Evolutionary conservation across 2,113 vertebrate species (phyloP).

Genomic region (Neolamprologus caudopunctatus): DNA sequence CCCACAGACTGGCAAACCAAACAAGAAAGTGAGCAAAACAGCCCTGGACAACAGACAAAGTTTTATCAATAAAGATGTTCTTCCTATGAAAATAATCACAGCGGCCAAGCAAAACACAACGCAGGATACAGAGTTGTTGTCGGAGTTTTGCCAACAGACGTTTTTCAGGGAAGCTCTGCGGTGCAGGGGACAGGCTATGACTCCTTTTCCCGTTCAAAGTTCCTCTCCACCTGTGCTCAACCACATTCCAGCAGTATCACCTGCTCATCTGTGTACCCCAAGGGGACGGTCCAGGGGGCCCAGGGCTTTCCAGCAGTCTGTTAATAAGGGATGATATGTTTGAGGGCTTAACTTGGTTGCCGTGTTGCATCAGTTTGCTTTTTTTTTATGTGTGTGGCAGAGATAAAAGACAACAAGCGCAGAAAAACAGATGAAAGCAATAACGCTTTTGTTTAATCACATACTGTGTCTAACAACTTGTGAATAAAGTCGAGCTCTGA

Average conservation of each 20-base stretch:
- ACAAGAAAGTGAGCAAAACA: constrained; percentile 56
- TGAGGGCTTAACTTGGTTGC: constrained; percentile 31
- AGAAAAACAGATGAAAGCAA: constrained; percentile 59
- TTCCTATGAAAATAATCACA: constrained; percentile 56
- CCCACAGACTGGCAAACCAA: constrained; percentile 49
- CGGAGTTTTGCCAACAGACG: constrained; percentile 42
- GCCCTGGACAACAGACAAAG: constrained; percentile 38
- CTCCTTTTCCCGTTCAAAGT: not conserved
- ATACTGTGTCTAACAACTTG: not conserved
- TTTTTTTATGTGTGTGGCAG: constrained; percentile 5
- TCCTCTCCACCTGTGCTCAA: constrained; percentile 26
- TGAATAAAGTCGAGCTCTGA: constrained; percentile 3
- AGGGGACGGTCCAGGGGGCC: not conserved
- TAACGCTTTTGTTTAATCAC: constrained; percentile 38
- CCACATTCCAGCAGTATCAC: constrained; percentile 35
- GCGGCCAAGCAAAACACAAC: constrained; percentile 57
- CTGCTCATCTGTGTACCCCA: not conserved
- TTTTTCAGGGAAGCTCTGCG: constrained; percentile 19
- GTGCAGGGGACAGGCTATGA: constrained; percentile 29
- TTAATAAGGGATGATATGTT: constrained; percentile 41
- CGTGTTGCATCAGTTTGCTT: constrained; percentile 9
- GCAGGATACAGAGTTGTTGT: constrained; percentile 35
- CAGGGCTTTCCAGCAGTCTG: constrained; percentile 6
- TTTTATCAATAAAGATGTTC: constrained; percentile 72
- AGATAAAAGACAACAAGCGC: not conserved